A percentile compares a stretch with the other conserved stretches of the same genome.
Evolutionary conservation across 2,888 invertebrate genomes (phyloP).

Genomic region (Cryptophagus acutangulus): DNA sequence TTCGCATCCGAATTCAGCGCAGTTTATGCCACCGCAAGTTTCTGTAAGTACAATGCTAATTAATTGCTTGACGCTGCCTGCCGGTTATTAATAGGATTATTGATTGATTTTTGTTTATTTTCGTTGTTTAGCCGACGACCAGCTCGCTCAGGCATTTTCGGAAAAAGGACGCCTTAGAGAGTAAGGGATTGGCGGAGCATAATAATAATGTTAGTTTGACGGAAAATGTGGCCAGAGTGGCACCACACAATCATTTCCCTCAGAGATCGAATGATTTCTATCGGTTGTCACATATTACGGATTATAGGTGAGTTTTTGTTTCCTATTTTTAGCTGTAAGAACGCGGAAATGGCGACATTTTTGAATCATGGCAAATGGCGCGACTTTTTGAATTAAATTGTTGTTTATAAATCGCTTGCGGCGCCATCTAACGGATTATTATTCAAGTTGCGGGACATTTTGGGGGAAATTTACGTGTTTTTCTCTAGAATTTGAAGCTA

Average conservation of each 20-base stretch:
- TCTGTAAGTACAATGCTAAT: no score
- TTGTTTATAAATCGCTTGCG: no score
- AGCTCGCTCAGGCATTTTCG: conserved; percentile 44
- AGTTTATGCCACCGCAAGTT: conserved; percentile 26
- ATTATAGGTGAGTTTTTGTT: conserved; percentile 34
- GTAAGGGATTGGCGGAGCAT: conserved; percentile 27
- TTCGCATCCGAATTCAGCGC: conserved; percentile 39
- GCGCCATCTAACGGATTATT: no score
- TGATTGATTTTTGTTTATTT: background rate
- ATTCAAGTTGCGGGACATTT: no score
- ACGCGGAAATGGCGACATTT: no score
- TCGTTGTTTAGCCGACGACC: conserved; percentile 26
- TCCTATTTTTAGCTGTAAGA: no score
- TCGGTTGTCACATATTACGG: conserved; percentile 35
- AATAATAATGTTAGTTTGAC: conserved; percentile 19
- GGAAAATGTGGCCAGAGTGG: conserved; percentile 41
- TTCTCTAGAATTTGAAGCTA: no score
- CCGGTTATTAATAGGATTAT: background rate
- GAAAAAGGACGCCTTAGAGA: conserved; percentile 41
- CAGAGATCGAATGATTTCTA: conserved; percentile 36
- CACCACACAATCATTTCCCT: conserved; percentile 45
- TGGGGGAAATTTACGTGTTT: no score
- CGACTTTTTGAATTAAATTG: no score
- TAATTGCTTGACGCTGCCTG: background rate
- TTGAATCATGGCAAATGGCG: no score